A percentile compares a stretch with the other conserved stretches of the same genome.
These are phyloP conservation scores for Protophormia terraenovae DNA, from an alignment of 2,888 invertebrate species.

Conservation along the genomic window DNA sequence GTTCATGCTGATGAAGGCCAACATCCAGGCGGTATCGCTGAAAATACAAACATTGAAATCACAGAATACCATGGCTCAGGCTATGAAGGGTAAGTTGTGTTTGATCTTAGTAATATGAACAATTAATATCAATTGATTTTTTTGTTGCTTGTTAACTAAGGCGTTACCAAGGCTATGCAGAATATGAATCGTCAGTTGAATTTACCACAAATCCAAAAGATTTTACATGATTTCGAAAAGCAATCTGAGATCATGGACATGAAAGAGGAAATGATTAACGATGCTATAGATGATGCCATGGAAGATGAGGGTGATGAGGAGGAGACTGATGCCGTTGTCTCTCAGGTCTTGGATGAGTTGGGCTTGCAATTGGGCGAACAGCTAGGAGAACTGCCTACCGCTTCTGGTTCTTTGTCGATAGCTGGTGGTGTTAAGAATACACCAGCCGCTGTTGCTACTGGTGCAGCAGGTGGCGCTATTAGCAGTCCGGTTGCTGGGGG, in stretches of 20 bases:
- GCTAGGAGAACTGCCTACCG: slow-evolving; percentile 91
- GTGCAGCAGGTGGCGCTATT: slow-evolving; percentile 80
- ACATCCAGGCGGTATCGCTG: slow-evolving; percentile 98
- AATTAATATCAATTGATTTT: background rate
- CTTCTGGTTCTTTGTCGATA: slow-evolving; percentile 84
- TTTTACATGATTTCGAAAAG: slow-evolving; percentile 98
- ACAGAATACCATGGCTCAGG: slow-evolving; percentile 99
- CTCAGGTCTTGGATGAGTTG: slow-evolving; percentile 98
- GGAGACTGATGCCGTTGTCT: slow-evolving; percentile 97
- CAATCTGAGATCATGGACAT: slow-evolving; percentile 99
- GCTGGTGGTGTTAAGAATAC: slow-evolving; percentile 85
- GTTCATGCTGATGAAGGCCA: slow-evolving; percentile 99
- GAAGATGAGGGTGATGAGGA: slow-evolving; percentile 99
- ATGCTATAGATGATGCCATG: slow-evolving; percentile 99
- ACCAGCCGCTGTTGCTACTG: slow-evolving; percentile 82
- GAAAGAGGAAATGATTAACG: slow-evolving; percentile 99
- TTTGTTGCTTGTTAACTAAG: slow-evolving; percentile 71
- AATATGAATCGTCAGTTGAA: slow-evolving; percentile 98
- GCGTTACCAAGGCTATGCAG: slow-evolving; percentile 98
- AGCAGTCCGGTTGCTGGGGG: slow-evolving; percentile 80
- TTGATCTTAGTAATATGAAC: background rate
- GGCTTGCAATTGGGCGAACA: slow-evolving; percentile 97
- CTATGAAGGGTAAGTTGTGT: slow-evolving; percentile 90
- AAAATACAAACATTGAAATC: slow-evolving; percentile 99
- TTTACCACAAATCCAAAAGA: slow-evolving; percentile 99